These are phyloP conservation scores for Diloba caeruleocephala DNA, from an alignment of 2,888 invertebrate species.

Conservation along the genomic window DNA sequence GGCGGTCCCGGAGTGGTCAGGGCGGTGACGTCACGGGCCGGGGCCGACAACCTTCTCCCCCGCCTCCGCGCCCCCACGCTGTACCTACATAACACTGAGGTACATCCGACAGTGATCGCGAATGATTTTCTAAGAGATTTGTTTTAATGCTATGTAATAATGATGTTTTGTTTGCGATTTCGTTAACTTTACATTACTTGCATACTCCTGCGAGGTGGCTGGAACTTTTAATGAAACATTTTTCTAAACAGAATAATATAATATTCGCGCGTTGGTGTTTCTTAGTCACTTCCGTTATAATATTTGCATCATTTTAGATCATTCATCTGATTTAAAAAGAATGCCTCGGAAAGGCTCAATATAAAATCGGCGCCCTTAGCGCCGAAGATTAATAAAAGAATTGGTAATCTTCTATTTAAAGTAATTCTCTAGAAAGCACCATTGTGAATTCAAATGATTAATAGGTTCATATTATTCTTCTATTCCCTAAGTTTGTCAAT, in stretches of 20 bases:
- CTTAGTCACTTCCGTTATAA: conserved; percentile 10
- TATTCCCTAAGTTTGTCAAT: too few species aligned
- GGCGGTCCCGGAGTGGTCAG: conserved; percentile 85
- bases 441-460: too few species aligned
- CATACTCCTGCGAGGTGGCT: conserved; percentile 30
- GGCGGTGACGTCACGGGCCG: conserved; percentile 86
- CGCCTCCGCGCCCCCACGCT: conserved; percentile 59
- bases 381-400: too few species aligned
- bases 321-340: too few species aligned
- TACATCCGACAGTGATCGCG: conserved; percentile 61
- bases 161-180: conserved; percentile 28
- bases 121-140: conserved; percentile 61
- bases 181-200: conserved; percentile 26
- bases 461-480: too few species aligned
- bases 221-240: conserved; percentile 11
- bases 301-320: too few species aligned
- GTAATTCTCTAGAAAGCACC: too few species aligned
- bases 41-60: conserved; percentile 86
- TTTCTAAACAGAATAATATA: conserved; percentile 35
- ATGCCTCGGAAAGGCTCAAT: too few species aligned
- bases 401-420: too few species aligned
- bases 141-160: conserved; percentile 44
- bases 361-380: too few species aligned
- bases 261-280: conserved; percentile 21
- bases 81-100: conserved; percentile 59